Evolutionary conservation across 2,113 vertebrate species (phyloP).

Genomic region (Pelobates fuscus): DNA sequence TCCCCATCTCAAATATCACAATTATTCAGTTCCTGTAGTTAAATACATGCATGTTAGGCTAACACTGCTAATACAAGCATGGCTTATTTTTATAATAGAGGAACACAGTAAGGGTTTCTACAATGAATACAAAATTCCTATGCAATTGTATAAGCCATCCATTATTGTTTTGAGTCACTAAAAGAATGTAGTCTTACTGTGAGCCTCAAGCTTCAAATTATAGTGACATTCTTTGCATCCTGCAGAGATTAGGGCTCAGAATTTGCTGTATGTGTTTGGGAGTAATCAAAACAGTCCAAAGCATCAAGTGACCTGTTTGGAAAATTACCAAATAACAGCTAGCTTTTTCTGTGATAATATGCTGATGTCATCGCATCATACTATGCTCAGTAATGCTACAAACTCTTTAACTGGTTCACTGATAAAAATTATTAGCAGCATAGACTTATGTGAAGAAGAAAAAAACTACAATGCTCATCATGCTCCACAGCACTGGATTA

Average conservation of each 20-base stretch:
- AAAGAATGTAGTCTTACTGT: constrained; percentile 12
- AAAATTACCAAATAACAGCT: constrained; percentile 27
- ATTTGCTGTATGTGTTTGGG: constrained; percentile 9
- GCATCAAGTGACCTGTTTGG: constrained; percentile 20
- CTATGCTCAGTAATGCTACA: background rate
- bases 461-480: no score
- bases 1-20: background rate
- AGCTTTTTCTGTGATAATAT: constrained; percentile 37
- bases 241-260: constrained; percentile 4
- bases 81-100: constrained; percentile 12
- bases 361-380: background rate
- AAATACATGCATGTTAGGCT: constrained; percentile 8
- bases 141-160: constrained; percentile 7
- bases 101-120: background rate
- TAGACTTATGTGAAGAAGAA: no score
- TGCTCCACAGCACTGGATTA: no score
- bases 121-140: constrained; percentile 16
- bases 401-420: background rate
- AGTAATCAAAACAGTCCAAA: constrained; percentile 27
- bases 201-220: constrained; percentile 12
- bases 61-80: constrained; percentile 8
- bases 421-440: background rate
- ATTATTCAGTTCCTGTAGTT: background rate
- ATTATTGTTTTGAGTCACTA: constrained; percentile 41
- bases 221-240: constrained; percentile 23